Base-by-base conservation (phyloP, 2,888 invertebrate species). In the Protonemura montana region DNA sequence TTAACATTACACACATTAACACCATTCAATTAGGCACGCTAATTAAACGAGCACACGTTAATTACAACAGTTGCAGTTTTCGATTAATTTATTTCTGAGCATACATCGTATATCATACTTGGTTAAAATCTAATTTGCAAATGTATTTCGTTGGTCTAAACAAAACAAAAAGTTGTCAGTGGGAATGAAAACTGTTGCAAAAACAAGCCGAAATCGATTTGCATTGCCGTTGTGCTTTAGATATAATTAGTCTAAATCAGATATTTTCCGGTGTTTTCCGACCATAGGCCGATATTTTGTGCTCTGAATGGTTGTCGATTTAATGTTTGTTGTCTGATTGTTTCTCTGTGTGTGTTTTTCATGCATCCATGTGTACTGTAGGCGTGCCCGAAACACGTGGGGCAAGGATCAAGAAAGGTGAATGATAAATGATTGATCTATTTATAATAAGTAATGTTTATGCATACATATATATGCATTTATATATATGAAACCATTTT, bases 391-490 rank as follows among this genome's bases (percentile, higher is more conserved):
- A 86, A 88, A 86, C 76, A 85, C 87, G 10, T 89, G 89, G 89
- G 88, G 88, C 80, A 41, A 82, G n/a, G 88, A 88, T 29, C n/a
- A n/a, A n/a, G 88, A 88, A 84, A 88, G 89, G 89, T 89, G 85
- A 87, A 86, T 80, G 78, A 29, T 59, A 59, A n/a, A 59, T 59
- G 41, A 84, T 59, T 59, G 59, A 59, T 59, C 59, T 59, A 59
- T 21, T 59, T 3, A 2, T 59, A 59, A 59, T 21, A 1, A 59
- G 2, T 21, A 7, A 16, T 21, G 16, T 21, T 21, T 2, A 10
- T 59, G 7, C 21, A 1, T 59, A 21, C 59, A 59, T n/a, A n/a
- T n/a, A n/a, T n/a, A n/a, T n/a, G n/a, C n/a, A n/a, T n/a, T n/a
- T n/a, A n/a, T n/a, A n/a, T n/a, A n/a, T n/a, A n/a, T n/a, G n/a